Evolutionary conservation across 2,888 invertebrate genomes (phyloP).

Genomic region (Cylloceria caligata): DNA sequence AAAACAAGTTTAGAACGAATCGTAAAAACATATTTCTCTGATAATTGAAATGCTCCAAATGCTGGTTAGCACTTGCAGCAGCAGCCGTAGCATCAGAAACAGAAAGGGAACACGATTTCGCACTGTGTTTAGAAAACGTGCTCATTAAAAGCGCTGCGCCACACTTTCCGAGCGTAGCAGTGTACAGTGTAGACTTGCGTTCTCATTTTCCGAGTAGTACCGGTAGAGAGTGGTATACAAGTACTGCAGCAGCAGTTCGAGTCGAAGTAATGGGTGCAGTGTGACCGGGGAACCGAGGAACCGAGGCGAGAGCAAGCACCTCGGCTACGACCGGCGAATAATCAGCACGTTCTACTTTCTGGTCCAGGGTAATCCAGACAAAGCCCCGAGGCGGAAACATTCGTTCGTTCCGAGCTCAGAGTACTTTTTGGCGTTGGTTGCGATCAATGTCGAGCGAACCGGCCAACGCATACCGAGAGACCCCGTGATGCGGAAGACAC

Average conservation of each 20-base stretch:
- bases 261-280: neutral
- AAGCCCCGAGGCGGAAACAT: constrained; percentile 39
- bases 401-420: neutral
- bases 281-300: constrained; percentile 17
- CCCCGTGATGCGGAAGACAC: neutral
- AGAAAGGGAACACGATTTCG: constrained; percentile 34
- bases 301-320: neutral
- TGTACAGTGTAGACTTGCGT: constrained; percentile 23
- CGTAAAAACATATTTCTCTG: neutral
- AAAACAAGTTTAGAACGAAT: neutral
- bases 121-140: constrained; percentile 34
- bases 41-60: neutral
- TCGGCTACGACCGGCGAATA: constrained; percentile 39
- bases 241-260: constrained; percentile 12
- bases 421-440: neutral
- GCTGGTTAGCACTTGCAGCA: neutral
- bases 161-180: constrained; percentile 44
- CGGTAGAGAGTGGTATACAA: neutral
- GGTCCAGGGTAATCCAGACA: constrained; percentile 30
- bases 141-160: constrained; percentile 53
- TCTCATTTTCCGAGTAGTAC: constrained; percentile 21
- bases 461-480: neutral
- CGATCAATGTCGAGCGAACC: constrained; percentile 19
- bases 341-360: constrained; percentile 60
- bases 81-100: neutral